Percentiles rank a stretch among this genome's conserved stretches.
Conservation (phyloP, 2,888 invertebrate genomes). For the Sepiola atlantica region DNA sequence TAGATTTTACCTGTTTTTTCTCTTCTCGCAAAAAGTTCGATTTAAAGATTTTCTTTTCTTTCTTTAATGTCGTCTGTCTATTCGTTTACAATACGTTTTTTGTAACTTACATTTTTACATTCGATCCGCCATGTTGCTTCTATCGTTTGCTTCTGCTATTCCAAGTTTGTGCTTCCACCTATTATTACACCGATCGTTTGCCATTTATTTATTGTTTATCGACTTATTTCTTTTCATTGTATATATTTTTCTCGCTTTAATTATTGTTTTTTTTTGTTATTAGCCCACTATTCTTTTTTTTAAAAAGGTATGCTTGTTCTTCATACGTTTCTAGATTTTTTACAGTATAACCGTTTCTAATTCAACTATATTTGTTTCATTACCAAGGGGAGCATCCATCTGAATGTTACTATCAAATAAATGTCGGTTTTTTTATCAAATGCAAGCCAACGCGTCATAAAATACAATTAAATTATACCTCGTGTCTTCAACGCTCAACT, state of each 20-base stretch:
- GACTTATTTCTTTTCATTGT: not conserved
- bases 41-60: not conserved
- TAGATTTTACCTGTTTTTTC: not conserved
- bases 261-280: not conserved
- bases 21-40: not conserved
- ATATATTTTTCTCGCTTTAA: not conserved
- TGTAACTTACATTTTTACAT: not conserved
- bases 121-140: not conserved
- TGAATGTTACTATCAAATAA: too few relatives aligned
- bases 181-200: not conserved
- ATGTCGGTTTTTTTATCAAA: too few relatives aligned
- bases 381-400: too few relatives aligned
- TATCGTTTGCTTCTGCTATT: not conserved
- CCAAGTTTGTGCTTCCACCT: not conserved
- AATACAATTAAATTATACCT: too few relatives aligned
- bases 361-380: not conserved
- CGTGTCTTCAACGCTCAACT: too few relatives aligned
- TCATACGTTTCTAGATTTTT: not conserved
- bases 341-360: not conserved
- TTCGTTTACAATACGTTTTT: not conserved
- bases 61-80: not conserved
- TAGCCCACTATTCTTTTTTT: not conserved
- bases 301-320: not conserved
- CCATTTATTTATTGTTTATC: not conserved
- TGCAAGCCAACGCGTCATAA: too few relatives aligned